Percentiles rank a stretch among this genome's conserved stretches.
Conservation (phyloP, 37 sponge, comb jelly and placozoan genomes). For the Geodia barretti region DNA sequence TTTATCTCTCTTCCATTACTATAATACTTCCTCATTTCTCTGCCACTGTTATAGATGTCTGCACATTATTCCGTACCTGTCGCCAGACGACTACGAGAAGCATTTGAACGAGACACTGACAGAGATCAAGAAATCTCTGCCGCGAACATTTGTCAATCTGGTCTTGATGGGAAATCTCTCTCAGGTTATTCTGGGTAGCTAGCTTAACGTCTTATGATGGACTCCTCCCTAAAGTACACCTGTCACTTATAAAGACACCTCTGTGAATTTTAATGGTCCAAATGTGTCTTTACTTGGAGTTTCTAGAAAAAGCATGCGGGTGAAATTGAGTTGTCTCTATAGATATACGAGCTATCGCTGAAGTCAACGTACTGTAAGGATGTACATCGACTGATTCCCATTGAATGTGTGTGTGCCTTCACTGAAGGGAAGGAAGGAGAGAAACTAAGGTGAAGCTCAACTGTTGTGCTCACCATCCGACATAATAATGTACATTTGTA, state of each 20-base stretch:
- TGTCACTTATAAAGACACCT: too few relatives aligned
- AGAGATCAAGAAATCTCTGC: constrained; percentile 56
- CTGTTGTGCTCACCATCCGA: neutral
- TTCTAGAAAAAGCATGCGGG: neutral
- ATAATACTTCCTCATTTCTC: neutral
- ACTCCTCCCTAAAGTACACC: too few relatives aligned
- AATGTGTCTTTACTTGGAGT: too few relatives aligned
- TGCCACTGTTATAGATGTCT: constrained; percentile 45
- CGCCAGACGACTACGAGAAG: constrained; percentile 64
- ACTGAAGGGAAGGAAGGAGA: constrained; percentile 50
- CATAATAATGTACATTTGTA: constrained; percentile 29
- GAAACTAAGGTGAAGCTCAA: constrained; percentile 43
- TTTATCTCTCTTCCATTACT: neutral
- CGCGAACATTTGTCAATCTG: constrained; percentile 78
- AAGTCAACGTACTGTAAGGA: constrained; percentile 56
- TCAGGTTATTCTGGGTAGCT: too few relatives aligned
- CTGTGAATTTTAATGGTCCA: too few relatives aligned
- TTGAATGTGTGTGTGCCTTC: constrained; percentile 84
- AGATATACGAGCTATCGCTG: constrained; percentile 73
- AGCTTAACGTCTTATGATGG: too few relatives aligned
- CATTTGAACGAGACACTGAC: constrained; percentile 54
- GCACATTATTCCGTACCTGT: constrained; percentile 52
- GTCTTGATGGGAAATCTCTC: constrained; percentile 77
- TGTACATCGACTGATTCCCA: constrained; percentile 63
- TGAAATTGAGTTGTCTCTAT: neutral